These are phyloP conservation scores for Actenoides hombroni DNA, from an alignment of 2,113 vertebrate genomes.

Conservation along the genomic window DNA sequence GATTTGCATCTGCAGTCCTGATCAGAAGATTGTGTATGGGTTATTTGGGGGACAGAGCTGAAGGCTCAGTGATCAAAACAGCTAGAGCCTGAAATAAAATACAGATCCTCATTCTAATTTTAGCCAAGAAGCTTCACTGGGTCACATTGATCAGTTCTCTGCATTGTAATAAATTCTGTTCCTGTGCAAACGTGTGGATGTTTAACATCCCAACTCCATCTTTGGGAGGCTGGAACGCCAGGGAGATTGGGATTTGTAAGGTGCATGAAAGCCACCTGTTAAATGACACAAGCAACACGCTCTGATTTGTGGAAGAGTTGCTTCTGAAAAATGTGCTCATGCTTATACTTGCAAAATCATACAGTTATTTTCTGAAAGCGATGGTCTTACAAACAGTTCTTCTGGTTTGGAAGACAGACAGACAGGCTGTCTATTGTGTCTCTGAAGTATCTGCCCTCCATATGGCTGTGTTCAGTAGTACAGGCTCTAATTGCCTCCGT, in stretches of 20 bases:
- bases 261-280: background rate
- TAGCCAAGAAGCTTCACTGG: constrained; percentile 1
- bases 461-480: background rate
- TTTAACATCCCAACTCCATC: background rate
- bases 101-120: constrained; percentile 2
- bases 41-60: background rate
- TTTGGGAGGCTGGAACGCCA: background rate
- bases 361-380: background rate
- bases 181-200: background rate
- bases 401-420: background rate
- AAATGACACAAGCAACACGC: background rate
- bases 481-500: background rate
- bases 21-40: background rate
- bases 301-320: background rate
- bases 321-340: rapidly evolving
- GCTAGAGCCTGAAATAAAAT: constrained; percentile 26
- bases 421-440: background rate
- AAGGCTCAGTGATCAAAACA: background rate
- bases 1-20: background rate
- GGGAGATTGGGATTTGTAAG: background rate
- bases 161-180: background rate
- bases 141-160: background rate
- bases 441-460: background rate
- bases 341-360: background rate
- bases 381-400: background rate